phyloP scores from a whole-genome alignment of 1,140 invertebrate species.

The Aethina tumida region DNA sequence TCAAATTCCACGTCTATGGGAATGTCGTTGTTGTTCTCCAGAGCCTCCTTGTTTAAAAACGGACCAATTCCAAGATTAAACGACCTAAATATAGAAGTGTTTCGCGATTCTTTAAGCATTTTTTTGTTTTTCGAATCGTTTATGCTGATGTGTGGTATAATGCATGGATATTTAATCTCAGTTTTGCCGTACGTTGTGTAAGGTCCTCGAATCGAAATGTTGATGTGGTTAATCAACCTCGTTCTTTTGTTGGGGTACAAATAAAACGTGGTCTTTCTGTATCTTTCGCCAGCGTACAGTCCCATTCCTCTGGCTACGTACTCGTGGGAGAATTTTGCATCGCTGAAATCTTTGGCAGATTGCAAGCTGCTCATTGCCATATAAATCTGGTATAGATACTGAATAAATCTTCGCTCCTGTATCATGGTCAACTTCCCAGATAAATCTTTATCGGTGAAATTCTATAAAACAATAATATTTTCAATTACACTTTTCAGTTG shows the following conservation, averaged over 20 bases:
- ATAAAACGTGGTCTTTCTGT: conserved; percentile 35
- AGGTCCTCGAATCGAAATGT: conserved; percentile 25
- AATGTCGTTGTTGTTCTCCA: too few relatives aligned
- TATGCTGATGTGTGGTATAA: conserved; percentile 6
- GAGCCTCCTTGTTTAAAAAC: too few relatives aligned
- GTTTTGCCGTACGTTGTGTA: conserved; percentile 21
- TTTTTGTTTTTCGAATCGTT: conserved; percentile 7
- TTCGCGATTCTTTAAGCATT: neutral
- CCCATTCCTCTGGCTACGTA: conserved; percentile 48
- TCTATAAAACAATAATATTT: conserved; percentile 34
- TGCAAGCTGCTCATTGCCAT: conserved; percentile 34
- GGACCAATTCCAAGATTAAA: conserved; percentile 10
- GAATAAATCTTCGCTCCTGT: conserved; percentile 42
- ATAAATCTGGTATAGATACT: conserved; percentile 39
- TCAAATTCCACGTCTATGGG: conserved; percentile 24
- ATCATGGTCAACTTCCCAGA: conserved; percentile 26
- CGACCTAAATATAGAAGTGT: neutral
- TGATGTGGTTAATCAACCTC: conserved; percentile 12
- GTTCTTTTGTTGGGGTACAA: conserved; percentile 22
- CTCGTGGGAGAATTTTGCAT: conserved; percentile 35
- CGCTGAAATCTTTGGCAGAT: conserved; percentile 23
- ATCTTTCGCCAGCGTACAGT: conserved; percentile 41
- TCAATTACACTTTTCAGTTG: too few relatives aligned
- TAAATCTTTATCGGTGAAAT: conserved; percentile 42
- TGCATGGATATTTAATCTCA: conserved; percentile 12